Base-by-base conservation (phyloP, 1,140 invertebrate genomes). In the Mya arenaria region DNA sequence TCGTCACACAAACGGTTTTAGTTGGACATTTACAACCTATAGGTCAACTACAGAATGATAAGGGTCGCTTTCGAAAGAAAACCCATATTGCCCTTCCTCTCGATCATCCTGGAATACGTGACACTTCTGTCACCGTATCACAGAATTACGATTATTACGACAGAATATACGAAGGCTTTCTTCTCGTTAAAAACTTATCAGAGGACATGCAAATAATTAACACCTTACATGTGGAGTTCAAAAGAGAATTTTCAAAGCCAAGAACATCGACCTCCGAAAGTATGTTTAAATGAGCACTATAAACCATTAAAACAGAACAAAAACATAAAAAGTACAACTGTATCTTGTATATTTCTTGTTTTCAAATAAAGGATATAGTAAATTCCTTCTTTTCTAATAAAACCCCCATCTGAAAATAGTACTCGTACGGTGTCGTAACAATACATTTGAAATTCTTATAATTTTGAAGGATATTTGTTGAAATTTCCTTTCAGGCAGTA, bases 1-100 rank as follows among this genome's bases (percentile, higher is more conserved):
- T 78, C 5, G 36, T 78, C 25, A 55, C 44, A 15, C 62, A 78
- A 36, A 65, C 66, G 17, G 75, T 78, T 0, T 25, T 78, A 30
- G 48, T 78, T 15, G 75, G 75, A n/a, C 73, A 75, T 48, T 75
- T 44, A 37, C 62, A 75, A 34, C 56, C 73, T n/a, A 19, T 75
- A 48, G 73, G 63, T 6, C 36, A 44, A 48, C 17, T n/a, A 6
- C 37, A 75, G 15, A 75, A 25, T 17, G 75, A 78, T 37, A 68
- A 36, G 13, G 75, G 68, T 28, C 19, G 65, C 30, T 68, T 52
- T 68, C 37, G 60, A 17, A 37, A 78, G 63, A 65, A 63, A n/a
- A 78, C 75, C 5, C 60, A 66, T 0, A 48, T 68, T 1, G 75
- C 68, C 10, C 25, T 78, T 8, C 75, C 75, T 0, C 19, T 78